Evolutionary conservation across 2,797 vertebrate species (phyloP), one percentile per base, ranked within the genome.

Genomic region (Mus minutoides): DNA sequence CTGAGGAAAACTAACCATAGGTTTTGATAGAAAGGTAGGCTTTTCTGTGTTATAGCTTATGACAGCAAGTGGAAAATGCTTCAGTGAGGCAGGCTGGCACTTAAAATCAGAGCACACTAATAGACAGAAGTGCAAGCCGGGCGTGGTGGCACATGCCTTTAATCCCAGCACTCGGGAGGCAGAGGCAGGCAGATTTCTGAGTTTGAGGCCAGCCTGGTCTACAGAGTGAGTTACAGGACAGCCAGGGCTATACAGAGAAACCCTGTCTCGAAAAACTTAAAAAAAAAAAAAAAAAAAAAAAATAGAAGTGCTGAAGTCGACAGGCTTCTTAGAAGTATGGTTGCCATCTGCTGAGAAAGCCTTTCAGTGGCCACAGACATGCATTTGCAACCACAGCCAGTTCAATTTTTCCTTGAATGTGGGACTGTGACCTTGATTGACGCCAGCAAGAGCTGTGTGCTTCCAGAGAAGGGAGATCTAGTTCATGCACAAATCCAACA

Each of bases 251-350:
- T n/a, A n/a, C n/a, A n/a, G n/a, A n/a, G n/a, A n/a, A n/a, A n/a
- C n/a, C n/a, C n/a, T n/a, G n/a, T n/a, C n/a, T n/a, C n/a, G n/a
- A n/a, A n/a, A n/a, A n/a, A n/a, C n/a, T n/a, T n/a, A n/a, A n/a
- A n/a, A n/a, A n/a, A n/a, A n/a, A n/a, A n/a, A n/a, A n/a, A n/a
- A n/a, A n/a, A n/a, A n/a, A n/a, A n/a, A n/a, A n/a, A n/a, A n/a
- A n/a, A n/a, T n/a, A 86, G 91, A 96, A 96, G 82, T 96, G 95
- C 96, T 97, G 95, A 97, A 93, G 88, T 97, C 92, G 91, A 85
- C 22, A 21, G 80, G 89, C 87, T 96, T 73, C 87, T 91, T 94
- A 97, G 85, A 96, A 97, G 82, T 97, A 90, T 79, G 94, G 89
- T 96, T 97, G 78, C 91, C 95, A 71, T 96, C 96, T 95, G 92